Evolutionary conservation across 2,113 vertebrate species (phyloP).

Genomic region (Serilophus lunatus): DNA sequence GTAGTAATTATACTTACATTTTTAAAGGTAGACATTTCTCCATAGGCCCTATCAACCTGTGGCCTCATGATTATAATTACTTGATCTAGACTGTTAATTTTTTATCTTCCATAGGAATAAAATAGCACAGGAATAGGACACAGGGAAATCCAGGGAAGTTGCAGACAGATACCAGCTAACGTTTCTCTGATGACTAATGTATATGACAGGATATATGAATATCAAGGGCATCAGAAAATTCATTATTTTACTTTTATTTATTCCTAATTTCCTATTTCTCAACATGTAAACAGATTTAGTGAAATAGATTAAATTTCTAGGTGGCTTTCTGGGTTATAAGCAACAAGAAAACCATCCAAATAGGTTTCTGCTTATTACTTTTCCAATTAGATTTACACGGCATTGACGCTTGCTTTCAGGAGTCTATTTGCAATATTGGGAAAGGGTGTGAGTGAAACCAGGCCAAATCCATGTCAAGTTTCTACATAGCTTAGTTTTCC

Average conservation of each 20-base stretch:
- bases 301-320: constrained; percentile 46
- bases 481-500: constrained; percentile 45
- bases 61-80: constrained; percentile 53
- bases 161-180: background rate
- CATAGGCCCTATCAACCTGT: constrained; percentile 62
- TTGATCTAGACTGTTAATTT: constrained; percentile 54
- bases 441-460: constrained; percentile 53
- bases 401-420: constrained; percentile 29
- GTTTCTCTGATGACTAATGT: background rate
- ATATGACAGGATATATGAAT: background rate
- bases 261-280: background rate
- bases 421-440: constrained; percentile 43
- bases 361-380: constrained; percentile 63
- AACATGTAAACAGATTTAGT: constrained; percentile 41
- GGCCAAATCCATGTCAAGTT: constrained; percentile 45
- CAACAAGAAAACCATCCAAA: constrained; percentile 38
- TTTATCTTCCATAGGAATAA: constrained; percentile 49
- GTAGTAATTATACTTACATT: constrained; percentile 61
- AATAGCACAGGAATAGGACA: constrained; percentile 8
- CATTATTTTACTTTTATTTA: background rate
- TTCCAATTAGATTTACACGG: constrained; percentile 70
- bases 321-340: constrained; percentile 46
- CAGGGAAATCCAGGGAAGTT: background rate
- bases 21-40: constrained; percentile 63
- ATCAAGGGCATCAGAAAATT: background rate